Evolutionary conservation across 2,797 vertebrate genomes (phyloP).

Genomic region (Eulemur rubriventer): DNA sequence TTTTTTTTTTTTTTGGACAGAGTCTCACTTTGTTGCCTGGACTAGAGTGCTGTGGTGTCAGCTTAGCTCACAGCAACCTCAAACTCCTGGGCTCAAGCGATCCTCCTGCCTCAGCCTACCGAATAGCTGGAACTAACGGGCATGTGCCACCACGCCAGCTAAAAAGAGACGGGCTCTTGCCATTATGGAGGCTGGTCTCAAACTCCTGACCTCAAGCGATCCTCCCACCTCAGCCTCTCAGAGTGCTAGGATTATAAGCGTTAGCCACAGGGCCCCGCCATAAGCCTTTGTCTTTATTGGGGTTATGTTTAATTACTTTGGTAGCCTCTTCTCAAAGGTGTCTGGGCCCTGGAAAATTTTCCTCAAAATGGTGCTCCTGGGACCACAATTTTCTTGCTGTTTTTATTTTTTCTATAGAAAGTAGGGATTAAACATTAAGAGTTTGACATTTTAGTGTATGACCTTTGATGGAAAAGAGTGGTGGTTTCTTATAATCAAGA

Average conservation of each 20-base stretch:
- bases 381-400: neutral
- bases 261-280: too few relatives aligned
- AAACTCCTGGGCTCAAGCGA: neutral
- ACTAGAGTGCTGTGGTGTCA: neutral
- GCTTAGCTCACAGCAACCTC: neutral
- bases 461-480: slow-evolving; percentile 25
- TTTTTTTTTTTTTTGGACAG: neutral
- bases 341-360: neutral
- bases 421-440: neutral
- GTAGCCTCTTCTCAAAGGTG: neutral
- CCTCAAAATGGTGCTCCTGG: neutral
- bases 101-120: neutral
- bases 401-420: neutral
- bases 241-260: too few relatives aligned
- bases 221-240: too few relatives aligned
- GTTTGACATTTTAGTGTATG: slow-evolving; percentile 39
- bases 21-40: neutral
- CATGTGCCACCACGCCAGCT: fast-evolving
- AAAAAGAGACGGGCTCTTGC: too few relatives aligned
- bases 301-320: neutral
- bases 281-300: neutral
- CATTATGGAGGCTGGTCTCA: too few relatives aligned
- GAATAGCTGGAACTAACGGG: neutral
- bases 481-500: slow-evolving; percentile 27
- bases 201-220: too few relatives aligned